Percentiles rank a stretch among this genome's conserved stretches.
These are phyloP conservation scores for Rhabditoides inermis DNA, from an alignment of 2,888 invertebrate genomes.

Conservation along the genomic window DNA sequence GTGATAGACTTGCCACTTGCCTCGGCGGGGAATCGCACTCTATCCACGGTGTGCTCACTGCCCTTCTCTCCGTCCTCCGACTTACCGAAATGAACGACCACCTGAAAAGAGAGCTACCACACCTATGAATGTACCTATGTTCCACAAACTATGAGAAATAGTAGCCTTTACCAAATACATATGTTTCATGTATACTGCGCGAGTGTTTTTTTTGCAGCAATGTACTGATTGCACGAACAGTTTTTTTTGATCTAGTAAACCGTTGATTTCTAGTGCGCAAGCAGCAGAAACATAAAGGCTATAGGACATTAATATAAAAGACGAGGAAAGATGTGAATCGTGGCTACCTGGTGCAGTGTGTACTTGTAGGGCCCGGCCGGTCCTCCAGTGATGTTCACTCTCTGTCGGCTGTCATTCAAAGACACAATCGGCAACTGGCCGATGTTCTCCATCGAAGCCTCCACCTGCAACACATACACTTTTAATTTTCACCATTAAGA, in stretches of 20 bases:
- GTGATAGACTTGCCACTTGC: constrained; percentile 57
- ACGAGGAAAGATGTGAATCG: no score
- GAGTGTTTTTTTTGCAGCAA: no score
- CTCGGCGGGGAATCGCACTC: constrained; percentile 92
- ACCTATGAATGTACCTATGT: no score
- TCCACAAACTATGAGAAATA: no score
- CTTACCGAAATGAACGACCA: constrained; percentile 72
- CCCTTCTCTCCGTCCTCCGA: constrained; percentile 76
- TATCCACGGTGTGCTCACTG: constrained; percentile 91
- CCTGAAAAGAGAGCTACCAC: constrained; percentile 12
- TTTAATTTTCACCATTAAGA: no score
- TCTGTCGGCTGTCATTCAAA: constrained; percentile 51
- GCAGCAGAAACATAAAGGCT: no score
- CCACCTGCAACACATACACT: constrained; percentile 35
- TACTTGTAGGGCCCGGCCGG: constrained; percentile 66
- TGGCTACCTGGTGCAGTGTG: constrained; percentile 44
- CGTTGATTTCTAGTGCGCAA: no score
- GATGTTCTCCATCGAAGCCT: constrained; percentile 43
- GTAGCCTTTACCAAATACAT: no score
- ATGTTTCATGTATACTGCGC: no score
- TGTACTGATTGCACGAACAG: no score
- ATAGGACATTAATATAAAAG: no score
- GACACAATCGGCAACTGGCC: constrained; percentile 50
- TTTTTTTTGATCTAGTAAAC: no score
- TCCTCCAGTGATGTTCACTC: constrained; percentile 87